Conservation (phyloP, 30 jellyfish, hydroid and myxozoan species). For the Hydra vulgaris region DNA sequence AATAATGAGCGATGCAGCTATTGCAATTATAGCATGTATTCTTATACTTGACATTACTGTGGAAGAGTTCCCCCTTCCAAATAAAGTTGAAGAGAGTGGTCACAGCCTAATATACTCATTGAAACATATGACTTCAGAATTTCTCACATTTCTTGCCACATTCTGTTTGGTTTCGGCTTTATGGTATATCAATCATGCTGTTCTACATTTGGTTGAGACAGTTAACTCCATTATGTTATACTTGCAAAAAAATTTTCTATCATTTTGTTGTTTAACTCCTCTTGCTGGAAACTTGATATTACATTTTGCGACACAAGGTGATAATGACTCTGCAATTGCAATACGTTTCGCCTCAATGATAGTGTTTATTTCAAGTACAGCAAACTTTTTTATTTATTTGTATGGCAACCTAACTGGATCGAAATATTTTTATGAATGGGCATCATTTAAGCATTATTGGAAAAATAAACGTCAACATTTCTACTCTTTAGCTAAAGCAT, state of each 20-base stretch:
- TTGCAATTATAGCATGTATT: slow-evolving; percentile 34
- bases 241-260: slow-evolving; percentile 22
- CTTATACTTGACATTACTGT: slow-evolving; percentile 25
- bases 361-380: slow-evolving; percentile 5
- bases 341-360: slow-evolving; percentile 10
- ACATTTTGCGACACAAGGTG: background rate
- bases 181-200: slow-evolving; percentile 33
- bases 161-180: slow-evolving; percentile 5
- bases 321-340: slow-evolving; percentile 3
- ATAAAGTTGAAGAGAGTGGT: background rate
- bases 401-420: background rate
- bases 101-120: background rate
- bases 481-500: slow-evolving; percentile 2
- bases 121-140: slow-evolving; percentile 12
- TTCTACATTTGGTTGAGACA: slow-evolving; percentile 14
- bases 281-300: slow-evolving; percentile 11
- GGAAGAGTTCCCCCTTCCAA: slow-evolving; percentile 17
- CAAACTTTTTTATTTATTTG: background rate
- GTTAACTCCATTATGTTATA: slow-evolving; percentile 2
- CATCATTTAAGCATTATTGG: background rate
- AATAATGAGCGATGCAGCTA: slow-evolving; percentile 40
- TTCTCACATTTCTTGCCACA: slow-evolving; percentile 5
- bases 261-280: slow-evolving; percentile 23
- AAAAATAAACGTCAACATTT: background rate
- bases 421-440: slow-evolving; percentile 23